Percentiles rank a stretch among this genome's conserved stretches.
These are phyloP conservation scores for Phortica variegata DNA, from an alignment of 1,140 invertebrate genomes.

Conservation along the genomic window DNA sequence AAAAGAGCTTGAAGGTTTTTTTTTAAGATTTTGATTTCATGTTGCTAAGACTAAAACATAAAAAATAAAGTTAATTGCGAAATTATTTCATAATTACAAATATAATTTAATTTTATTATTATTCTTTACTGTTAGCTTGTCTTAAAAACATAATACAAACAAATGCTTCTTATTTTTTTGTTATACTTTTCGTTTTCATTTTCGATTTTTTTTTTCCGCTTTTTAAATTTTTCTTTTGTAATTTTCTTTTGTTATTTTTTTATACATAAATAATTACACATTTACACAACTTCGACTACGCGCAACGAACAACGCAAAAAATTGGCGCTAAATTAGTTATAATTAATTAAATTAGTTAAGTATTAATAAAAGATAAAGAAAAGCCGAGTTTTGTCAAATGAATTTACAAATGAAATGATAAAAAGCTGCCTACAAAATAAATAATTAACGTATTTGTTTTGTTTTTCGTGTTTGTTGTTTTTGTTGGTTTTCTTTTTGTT, in stretches of 20 bases:
- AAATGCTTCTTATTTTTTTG: slow-evolving; percentile 1
- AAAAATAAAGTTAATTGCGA: too few species aligned
- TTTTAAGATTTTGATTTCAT: too few species aligned
- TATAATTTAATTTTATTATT: too few species aligned
- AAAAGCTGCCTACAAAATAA: slow-evolving; percentile 12
- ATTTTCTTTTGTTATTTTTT: too few species aligned
- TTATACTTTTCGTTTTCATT: too few species aligned
- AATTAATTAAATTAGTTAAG: slow-evolving; percentile 6
- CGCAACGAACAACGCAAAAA: slow-evolving; percentile 48
- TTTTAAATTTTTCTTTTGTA: too few species aligned
- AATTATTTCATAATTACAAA: too few species aligned
- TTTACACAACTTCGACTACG: slow-evolving; percentile 35
- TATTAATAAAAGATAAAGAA: slow-evolving; percentile 15
- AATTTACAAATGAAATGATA: slow-evolving; percentile 50
- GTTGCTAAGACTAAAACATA: too few species aligned
- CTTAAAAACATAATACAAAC: too few species aligned
- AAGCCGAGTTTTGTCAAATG: slow-evolving; percentile 29
- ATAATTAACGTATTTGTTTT: neutral
- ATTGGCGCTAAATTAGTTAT: slow-evolving; percentile 25
- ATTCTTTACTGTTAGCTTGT: too few species aligned
- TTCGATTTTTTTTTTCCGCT: too few species aligned
- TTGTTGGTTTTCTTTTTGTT: slow-evolving; percentile 17
- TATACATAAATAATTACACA: slow-evolving; percentile 53
- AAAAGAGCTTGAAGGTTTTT: too few species aligned
- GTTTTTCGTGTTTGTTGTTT: neutral